These are phyloP conservation scores for Pseudois nayaur DNA, from an alignment of 2,113 vertebrate species.

Conservation along the genomic window DNA sequence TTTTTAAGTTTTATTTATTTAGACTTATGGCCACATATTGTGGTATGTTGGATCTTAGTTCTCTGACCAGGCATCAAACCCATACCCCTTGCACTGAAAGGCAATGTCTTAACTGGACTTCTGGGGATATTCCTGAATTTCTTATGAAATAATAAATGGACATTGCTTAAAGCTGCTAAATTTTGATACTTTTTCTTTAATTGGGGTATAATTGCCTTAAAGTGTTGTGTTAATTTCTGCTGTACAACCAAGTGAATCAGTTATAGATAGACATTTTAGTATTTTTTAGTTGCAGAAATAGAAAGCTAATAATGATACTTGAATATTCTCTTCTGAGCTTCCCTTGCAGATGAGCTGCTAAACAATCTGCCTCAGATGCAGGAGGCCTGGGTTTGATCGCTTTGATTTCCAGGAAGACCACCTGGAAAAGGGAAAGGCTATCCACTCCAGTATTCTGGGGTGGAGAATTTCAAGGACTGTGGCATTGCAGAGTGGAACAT, in stretches of 20 bases:
- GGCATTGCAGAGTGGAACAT: background rate
- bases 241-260: background rate
- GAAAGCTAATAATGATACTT: background rate
- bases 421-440: background rate
- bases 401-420: background rate
- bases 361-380: background rate
- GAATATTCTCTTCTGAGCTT: background rate
- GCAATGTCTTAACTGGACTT: background rate
- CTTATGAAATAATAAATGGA: background rate
- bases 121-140: background rate
- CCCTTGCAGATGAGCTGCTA: background rate
- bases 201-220: background rate
- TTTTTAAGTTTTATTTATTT: background rate
- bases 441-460: background rate
- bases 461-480: background rate
- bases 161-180: background rate
- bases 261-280: background rate
- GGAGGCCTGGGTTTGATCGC: background rate
- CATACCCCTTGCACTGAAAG: background rate
- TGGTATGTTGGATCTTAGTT: background rate
- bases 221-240: background rate
- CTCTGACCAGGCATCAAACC: background rate
- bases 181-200: background rate
- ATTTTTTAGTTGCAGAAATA: background rate
- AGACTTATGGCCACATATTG: background rate